Conservation (phyloP, 2,888 invertebrate genomes). For the Tenthredo mesomela region DNA sequence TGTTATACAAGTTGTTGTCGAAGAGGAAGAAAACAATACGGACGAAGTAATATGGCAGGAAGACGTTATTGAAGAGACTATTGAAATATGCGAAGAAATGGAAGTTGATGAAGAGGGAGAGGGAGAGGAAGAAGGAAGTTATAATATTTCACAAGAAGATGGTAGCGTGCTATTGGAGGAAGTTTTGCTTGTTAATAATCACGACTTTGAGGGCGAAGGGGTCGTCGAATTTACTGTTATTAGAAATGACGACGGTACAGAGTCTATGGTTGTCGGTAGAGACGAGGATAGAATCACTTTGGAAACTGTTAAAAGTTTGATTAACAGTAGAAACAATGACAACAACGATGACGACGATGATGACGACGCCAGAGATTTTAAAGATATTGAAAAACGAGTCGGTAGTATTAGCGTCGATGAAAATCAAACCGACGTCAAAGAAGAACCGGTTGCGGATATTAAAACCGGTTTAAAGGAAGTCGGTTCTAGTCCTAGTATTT, state of each 20-base stretch:
- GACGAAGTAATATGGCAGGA: constrained; percentile 67
- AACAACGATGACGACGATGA: not conserved
- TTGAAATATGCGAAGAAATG: constrained; percentile 75
- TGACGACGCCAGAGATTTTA: constrained; percentile 16
- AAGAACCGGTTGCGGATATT: not conserved
- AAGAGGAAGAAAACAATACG: not conserved
- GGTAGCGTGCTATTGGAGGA: constrained; percentile 67
- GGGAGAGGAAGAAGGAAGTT: constrained; percentile 58
- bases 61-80: constrained; percentile 75
- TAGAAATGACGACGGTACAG: constrained; percentile 66
- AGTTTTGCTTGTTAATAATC: constrained; percentile 66
- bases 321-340: constrained; percentile 38
- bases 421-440: constrained; percentile 11
- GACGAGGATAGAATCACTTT: constrained; percentile 56
- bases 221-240: constrained; percentile 71
- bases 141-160: constrained; percentile 62
- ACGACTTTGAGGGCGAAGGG: constrained; percentile 62
- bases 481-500: not conserved
- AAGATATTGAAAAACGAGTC: constrained; percentile 52
- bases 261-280: constrained; percentile 66
- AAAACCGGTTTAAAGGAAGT: not conserved
- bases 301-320: constrained; percentile 6
- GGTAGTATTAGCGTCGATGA: constrained; percentile 55
- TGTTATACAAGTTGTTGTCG: constrained; percentile 40
- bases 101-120: constrained; percentile 68